Base-by-base conservation (phyloP, 2,113 vertebrate genomes). In the Protobothrops mucrosquamatus region DNA sequence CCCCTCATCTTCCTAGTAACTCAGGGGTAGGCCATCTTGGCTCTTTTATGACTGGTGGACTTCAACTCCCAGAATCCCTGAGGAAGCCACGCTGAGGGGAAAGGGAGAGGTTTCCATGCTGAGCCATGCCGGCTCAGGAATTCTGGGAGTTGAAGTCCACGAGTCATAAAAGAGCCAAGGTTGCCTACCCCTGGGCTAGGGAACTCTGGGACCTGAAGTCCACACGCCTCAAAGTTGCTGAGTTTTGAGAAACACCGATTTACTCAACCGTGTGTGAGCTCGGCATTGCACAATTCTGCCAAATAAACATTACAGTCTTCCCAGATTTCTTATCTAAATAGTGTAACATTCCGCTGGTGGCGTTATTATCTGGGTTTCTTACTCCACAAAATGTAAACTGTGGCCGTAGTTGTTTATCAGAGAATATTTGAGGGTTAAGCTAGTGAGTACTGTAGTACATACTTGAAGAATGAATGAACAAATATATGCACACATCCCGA, bases 221-320 rank as follows among this genome's bases (percentile, higher is more conserved):
- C 64, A 69, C 29, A 11, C 3, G n/a, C 29, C 14, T 69, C 14
- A 69, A 69, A n/a, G 64, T 69, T 69, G 29, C 29, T 14, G 12
- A 69, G 64, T 69, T 69, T 69, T 69, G 64, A 69, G 64, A 69
- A n/a, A n/a, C 26, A 39, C 34, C 7, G 6, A 22, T 20, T 39
- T 39, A 39, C 34, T 81, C 7, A 39, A 43, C 59, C 51, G 26
- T 34, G 0, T 52, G 43, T 59, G 10, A 64, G 64, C 5, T 61
- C 57, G 26, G 18, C 8, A 11, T 59, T 85, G 8, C 81, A 86
- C 20, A 89, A 39, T 20, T 43, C n/a, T 29, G 26, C 54, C 57
- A 95, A 91, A 93, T 48, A 34, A 91, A n/a, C 64, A 93, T 64
- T 92, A 89, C 91, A 43, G 14, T 12, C 43, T 57, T 55, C 0